Conservation (phyloP, 2,797 vertebrate genomes). For the Crax fasciolata region DNA sequence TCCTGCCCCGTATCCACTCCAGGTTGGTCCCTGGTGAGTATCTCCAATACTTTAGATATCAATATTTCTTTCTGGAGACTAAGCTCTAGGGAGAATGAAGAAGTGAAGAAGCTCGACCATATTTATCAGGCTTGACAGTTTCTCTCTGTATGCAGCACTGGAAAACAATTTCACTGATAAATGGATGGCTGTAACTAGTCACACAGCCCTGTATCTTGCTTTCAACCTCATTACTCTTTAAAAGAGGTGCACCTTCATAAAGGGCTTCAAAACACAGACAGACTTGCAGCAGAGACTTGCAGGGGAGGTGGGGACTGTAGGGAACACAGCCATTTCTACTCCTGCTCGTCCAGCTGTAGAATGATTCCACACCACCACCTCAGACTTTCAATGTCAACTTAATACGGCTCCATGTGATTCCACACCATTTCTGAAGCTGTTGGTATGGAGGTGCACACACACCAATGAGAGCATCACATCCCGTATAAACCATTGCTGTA, state of each 20-base stretch:
- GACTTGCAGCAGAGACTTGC: neutral
- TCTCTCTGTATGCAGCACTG: neutral
- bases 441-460: neutral
- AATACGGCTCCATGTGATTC: fast-evolving
- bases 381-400: neutral
- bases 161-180: conserved; percentile 63
- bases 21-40: neutral
- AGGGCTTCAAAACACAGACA: neutral
- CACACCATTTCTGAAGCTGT: neutral
- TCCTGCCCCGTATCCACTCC: neutral
- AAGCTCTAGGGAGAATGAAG: conserved; percentile 8
- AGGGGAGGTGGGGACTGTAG: neutral
- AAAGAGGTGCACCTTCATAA: neutral
- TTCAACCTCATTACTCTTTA: conserved; percentile 36
- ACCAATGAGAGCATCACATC: neutral
- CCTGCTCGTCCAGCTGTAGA: neutral
- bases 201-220: neutral
- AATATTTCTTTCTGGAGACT: conserved; percentile 28
- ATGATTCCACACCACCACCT: fast-evolving
- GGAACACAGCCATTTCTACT: fast-evolving
- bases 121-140: conserved; percentile 60
- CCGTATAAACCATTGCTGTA: neutral
- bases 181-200: neutral
- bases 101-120: neutral
- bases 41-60: conserved; percentile 11